phyloP scores from a whole-genome alignment of 2,888 invertebrate species.

The Argyra leucocephala region DNA sequence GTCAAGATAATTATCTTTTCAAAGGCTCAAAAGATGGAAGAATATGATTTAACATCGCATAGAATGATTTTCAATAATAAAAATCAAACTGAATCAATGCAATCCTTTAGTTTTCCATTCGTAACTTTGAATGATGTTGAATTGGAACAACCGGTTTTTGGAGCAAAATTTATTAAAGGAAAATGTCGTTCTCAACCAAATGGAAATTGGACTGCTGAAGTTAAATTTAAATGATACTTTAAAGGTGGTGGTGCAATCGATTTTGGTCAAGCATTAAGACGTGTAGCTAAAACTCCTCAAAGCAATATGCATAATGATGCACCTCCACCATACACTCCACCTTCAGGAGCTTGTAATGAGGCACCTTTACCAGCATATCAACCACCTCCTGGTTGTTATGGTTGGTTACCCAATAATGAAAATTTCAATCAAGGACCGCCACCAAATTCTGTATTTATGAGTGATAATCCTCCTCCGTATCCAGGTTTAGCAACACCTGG shows the following conservation, averaged over 20 bases:
- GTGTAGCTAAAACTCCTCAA: constrained; percentile 79
- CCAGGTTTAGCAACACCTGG: constrained; percentile 63
- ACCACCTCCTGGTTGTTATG: constrained; percentile 79
- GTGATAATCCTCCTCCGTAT: constrained; percentile 87
- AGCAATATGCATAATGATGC: constrained; percentile 37
- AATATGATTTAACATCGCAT: constrained; percentile 94
- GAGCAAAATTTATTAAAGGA: constrained; percentile 95
- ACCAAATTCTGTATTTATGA: constrained; percentile 78
- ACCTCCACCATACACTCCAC: constrained; percentile 72
- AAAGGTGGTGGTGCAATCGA: constrained; percentile 98
- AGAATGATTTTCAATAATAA: constrained; percentile 88
- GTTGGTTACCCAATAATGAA: constrained; percentile 68
- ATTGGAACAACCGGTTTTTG: constrained; percentile 95
- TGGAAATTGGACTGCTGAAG: constrained; percentile 89
- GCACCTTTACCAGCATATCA: constrained; percentile 87
- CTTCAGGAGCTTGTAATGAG: constrained; percentile 67
- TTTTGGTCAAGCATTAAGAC: constrained; percentile 91
- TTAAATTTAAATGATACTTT: constrained; percentile 90
- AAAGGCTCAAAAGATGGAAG: constrained; percentile 77
- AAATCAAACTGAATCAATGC: constrained; percentile 64
- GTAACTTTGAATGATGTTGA: constrained; percentile 76
- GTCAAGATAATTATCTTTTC: constrained; percentile 65
- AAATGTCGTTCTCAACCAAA: constrained; percentile 87
- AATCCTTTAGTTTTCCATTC: constrained; percentile 95
- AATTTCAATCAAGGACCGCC: constrained; percentile 60